Conservation (phyloP, 2,797 vertebrate genomes). For the Acanthis flammea region DNA sequence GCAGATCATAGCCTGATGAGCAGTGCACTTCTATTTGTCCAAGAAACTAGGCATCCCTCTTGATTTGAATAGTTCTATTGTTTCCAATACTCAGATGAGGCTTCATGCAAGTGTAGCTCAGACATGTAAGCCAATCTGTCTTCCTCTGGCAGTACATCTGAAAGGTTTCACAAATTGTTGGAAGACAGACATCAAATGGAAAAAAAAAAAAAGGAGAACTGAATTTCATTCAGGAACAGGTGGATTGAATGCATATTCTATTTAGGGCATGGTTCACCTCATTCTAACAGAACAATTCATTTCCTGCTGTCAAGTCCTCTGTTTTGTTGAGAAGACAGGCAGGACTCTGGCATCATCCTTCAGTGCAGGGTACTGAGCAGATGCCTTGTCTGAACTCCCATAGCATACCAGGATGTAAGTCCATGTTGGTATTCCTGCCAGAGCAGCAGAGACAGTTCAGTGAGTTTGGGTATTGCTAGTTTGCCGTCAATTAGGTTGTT, state of each 20-base stretch:
- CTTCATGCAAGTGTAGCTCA: neutral
- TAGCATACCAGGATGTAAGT: neutral
- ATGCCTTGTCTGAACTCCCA: neutral
- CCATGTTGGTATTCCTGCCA: rapidly evolving
- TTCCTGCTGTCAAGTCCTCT: neutral
- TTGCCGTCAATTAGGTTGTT: neutral
- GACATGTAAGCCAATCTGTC: neutral
- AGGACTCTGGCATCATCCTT: neutral
- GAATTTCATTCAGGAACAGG: neutral
- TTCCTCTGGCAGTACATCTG: neutral
- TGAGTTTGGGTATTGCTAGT: neutral
- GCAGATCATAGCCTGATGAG: neutral
- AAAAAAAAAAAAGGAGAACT: neutral
- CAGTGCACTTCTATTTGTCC: neutral
- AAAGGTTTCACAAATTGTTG: neutral
- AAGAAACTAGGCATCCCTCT: neutral
- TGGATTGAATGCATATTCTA: neutral
- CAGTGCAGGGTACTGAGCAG: neutral
- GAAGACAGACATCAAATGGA: neutral
- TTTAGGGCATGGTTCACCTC: neutral
- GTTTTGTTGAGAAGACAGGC: neutral
- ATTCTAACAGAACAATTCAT: neutral
- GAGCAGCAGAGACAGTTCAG: neutral
- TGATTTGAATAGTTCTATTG: neutral
- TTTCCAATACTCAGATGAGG: neutral